Evolutionary conservation across 1,140 invertebrate species (phyloP), one percentile per base, ranked within the genome.

Genomic region (Diploscapter pachys): DNA sequence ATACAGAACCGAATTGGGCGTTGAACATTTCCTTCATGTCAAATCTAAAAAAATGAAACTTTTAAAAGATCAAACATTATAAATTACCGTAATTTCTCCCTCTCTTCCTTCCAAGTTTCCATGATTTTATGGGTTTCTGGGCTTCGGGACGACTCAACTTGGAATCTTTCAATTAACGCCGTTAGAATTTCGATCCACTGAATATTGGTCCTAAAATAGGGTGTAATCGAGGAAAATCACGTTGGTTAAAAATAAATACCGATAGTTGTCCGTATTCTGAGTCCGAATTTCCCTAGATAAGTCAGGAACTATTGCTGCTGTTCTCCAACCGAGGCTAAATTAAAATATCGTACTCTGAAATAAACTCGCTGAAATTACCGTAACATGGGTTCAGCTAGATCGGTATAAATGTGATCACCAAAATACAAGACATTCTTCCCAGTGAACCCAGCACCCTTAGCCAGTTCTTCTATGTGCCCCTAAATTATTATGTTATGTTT

Each of bases 351-450:
- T 93, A 88, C 97, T 95, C 3, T 94, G 13, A 68, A 50, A 5
- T 53, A 49, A 1, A 2, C 3, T 68, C 48, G 8, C 66, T n/a
- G 13, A 68, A 61, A 50, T 8, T 9, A 68, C 86, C 95, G 92
- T 8, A 98, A 87, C 0, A 94, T 96, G 3, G 95, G 93, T 88
- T 98, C 95, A 3, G 95, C 95, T 71, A 98, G 88, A 88, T 98
- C 96, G 84, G 92, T 95, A 87, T 97, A 98, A 0, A 96, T 94
- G 89, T 98, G 95, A 88, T 98, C 95, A 0, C 95, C 96, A 88
- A 97, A 97, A 86, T 98, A 98, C 5, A 98, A 86, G 8, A 98
- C 94, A 79, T 93, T 91, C 80, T 93, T 91, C 0, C 93, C 94
- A 70, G 90, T 89, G 94, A 95, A 98, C 0, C 92, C 93, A 4